phyloP scores from a whole-genome alignment of 2,113 vertebrate species.

The Caretta caretta region DNA sequence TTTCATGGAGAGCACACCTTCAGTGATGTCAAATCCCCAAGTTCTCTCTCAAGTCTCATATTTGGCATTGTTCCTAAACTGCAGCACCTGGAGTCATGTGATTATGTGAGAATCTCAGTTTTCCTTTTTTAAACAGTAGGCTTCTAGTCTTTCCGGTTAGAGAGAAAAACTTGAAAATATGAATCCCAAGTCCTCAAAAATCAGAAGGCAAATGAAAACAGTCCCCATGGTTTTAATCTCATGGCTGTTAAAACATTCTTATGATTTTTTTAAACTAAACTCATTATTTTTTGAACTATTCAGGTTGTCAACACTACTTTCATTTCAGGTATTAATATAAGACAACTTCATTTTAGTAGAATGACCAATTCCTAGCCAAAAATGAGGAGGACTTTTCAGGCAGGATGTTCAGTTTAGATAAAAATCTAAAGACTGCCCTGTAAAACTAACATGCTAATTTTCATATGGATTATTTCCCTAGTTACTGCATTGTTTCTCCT shows the following conservation, averaged over 20 bases:
- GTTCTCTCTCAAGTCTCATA: not conserved
- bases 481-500: not conserved
- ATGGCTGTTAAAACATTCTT: not conserved
- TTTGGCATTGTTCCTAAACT: not conserved
- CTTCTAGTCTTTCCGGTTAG: not conserved
- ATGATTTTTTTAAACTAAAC: not conserved
- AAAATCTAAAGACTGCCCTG: not conserved
- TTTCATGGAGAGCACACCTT: not conserved
- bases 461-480: not conserved
- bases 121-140: not conserved
- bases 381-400: not conserved
- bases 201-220: not conserved
- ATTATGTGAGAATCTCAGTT: not conserved
- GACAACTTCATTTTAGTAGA: not conserved
- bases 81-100: not conserved
- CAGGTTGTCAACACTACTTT: not conserved
- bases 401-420: not conserved
- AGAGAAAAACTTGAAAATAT: not conserved
- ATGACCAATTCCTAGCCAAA: not conserved
- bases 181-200: not conserved
- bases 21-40: not conserved
- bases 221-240: accelerated
- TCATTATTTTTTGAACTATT: not conserved
- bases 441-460: not conserved
- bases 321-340: not conserved